Conservation (phyloP, 2,888 invertebrate genomes). For the Formica aserva region DNA sequence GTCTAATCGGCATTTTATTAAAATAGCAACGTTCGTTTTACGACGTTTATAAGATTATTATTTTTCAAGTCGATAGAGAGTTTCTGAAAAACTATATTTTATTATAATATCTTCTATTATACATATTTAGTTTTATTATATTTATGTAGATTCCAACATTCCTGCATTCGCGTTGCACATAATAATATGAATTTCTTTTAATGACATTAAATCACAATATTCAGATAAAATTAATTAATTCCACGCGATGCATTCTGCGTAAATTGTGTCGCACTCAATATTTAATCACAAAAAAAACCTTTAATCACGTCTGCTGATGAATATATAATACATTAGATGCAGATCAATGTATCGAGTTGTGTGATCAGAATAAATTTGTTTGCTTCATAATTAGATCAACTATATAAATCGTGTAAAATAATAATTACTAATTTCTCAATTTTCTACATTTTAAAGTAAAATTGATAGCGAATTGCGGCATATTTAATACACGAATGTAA, state of each 20-base stretch:
- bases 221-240: slow-evolving; percentile 25
- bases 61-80: not conserved
- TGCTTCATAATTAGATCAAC: slow-evolving; percentile 19
- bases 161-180: not conserved
- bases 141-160: not conserved
- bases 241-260: not conserved
- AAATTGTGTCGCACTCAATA: not conserved
- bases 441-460: not conserved
- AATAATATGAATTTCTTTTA: not conserved
- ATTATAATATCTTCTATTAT: not conserved
- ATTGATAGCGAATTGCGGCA: not conserved
- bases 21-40: not conserved
- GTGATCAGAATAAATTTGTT: slow-evolving; percentile 29
- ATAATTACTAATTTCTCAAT: not conserved
- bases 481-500: not conserved
- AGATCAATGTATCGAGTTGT: slow-evolving; percentile 17
- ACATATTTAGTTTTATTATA: not conserved
- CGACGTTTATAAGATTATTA: not conserved
- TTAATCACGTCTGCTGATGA: slow-evolving; percentile 28
- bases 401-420: not conserved
- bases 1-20: not conserved
- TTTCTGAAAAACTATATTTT: not conserved
- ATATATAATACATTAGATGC: not conserved
- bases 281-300: slow-evolving; percentile 40
- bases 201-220: slow-evolving; percentile 28